These are phyloP conservation scores for Penaeus japonicus DNA, from an alignment of 1,140 invertebrate species.

Conservation along the genomic window DNA sequence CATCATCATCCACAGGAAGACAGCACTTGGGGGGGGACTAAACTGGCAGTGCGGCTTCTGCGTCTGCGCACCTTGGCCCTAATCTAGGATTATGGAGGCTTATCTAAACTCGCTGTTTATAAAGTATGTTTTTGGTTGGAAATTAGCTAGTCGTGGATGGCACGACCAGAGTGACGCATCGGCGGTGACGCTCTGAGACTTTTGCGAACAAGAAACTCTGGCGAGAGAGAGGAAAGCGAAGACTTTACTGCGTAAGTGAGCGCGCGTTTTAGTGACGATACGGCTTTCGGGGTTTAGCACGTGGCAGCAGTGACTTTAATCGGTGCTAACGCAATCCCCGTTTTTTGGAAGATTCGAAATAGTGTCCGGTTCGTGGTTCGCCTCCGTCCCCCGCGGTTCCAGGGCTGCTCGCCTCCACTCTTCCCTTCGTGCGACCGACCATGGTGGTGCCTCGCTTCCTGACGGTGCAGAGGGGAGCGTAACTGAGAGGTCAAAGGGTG, in stretches of 20 bases:
- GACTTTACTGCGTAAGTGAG: background rate
- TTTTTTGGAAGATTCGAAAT: too few species aligned
- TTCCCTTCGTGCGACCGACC: background rate
- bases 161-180: constrained; percentile 44
- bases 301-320: constrained; percentile 54
- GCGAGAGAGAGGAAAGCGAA: background rate
- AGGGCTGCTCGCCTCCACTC: background rate
- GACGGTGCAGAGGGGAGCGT: background rate
- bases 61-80: constrained; percentile 44
- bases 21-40: constrained; percentile 24
- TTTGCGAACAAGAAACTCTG: background rate
- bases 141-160: constrained; percentile 57
- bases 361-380: background rate
- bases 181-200: constrained; percentile 24
- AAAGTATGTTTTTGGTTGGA: constrained; percentile 56
- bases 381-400: background rate
- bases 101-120: constrained; percentile 58
- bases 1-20: constrained; percentile 52
- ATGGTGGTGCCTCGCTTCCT: background rate
- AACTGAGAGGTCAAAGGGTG: background rate
- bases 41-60: constrained; percentile 29
- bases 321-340: constrained; percentile 21
- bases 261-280: background rate
- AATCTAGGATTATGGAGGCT: constrained; percentile 56
- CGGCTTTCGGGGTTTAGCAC: constrained; percentile 40